Base-by-base conservation (phyloP, 2,888 invertebrate species). In the Strigamia crassipes region DNA sequence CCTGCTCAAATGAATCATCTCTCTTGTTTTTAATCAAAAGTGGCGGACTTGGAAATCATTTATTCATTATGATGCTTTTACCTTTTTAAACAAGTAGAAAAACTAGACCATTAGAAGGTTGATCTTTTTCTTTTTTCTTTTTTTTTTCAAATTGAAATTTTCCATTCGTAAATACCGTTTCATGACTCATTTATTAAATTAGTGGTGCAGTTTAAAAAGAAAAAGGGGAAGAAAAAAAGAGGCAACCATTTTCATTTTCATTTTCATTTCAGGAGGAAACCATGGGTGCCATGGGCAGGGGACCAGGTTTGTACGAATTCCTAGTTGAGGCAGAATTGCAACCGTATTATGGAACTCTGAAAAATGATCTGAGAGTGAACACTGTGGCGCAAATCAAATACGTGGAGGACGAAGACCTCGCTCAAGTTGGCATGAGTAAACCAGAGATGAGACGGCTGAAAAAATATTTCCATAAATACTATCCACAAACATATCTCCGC, bases 381-480 rank as follows among this genome's bases (percentile, higher is more conserved):
- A 84, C 83, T 1, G 83, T 86, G 6, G 92, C 94, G 77, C 96
- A 96, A 88, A 89, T 98, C 78, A 97, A 97, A 89, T 98, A 96
- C 90, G 97, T 97, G 79, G 93, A 94, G 56, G 96, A 95, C 86
- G 95, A 96, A 86, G 99, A 99, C 89, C 90, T 99, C 83, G 90
- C 91, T 82, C 94, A 94, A 85, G 93, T 99, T 86, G 98, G 98
- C 18, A 93, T 97, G 91, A 95, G 96, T 18, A 94, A 94, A 86
- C 97, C 98, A 34, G 99, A 99, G 89, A 96, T 97, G 90, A 91
- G 98, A 83, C 91, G 98, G 82, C 92, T 98, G 84, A 94, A 96
- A 86, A 97, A 97, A 89, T 95, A 93, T 87, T 98, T 96, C 87
- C 94, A 95, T 83, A 96, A 95, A 88, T 94, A 96, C 88, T 96